phyloP scores from a whole-genome alignment of 30 jellyfish, hydroid and myxozoan genomes.

The Hydractinia symbiolongicarpus region DNA sequence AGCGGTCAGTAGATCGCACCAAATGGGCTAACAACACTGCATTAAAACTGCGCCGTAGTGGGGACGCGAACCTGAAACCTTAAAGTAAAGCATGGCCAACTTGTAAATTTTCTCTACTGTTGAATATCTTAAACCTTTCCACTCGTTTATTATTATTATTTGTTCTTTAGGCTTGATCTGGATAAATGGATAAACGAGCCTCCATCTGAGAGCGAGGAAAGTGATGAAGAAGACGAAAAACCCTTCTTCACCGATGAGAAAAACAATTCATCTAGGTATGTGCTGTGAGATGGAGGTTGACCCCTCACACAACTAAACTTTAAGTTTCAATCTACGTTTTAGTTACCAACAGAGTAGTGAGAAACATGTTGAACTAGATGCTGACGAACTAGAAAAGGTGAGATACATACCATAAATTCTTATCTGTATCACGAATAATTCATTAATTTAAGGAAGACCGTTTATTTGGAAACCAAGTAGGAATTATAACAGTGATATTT shows the following conservation, averaged over 20 bases:
- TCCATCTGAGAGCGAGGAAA: constrained; percentile 71
- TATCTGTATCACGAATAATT: too few relatives aligned
- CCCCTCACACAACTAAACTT: not conserved
- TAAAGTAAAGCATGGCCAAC: too few relatives aligned
- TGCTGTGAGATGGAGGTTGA: not conserved
- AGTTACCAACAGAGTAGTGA: constrained; percentile 20
- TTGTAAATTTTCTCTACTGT: not conserved
- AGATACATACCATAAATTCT: too few relatives aligned
- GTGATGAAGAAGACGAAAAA: constrained; percentile 58
- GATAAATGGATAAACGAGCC: constrained; percentile 98
- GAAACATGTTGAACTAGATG: constrained; percentile 39
- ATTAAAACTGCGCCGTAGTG: too few relatives aligned
- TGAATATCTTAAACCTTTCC: not conserved
- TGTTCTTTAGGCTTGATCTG: constrained; percentile 63
- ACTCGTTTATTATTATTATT: not conserved
- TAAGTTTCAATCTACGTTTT: not conserved
- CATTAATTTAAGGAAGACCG: too few relatives aligned
- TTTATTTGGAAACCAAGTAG: too few relatives aligned
- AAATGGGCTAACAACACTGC: too few relatives aligned
- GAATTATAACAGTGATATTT: too few relatives aligned
- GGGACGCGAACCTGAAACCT: too few relatives aligned
- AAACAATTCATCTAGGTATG: constrained; percentile 23
- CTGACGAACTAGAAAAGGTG: constrained; percentile 76
- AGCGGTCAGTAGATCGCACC: too few relatives aligned
- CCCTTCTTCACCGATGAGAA: constrained; percentile 59